Evolutionary conservation across 2,888 invertebrate species (phyloP).

Genomic region (Dyspetes luteomarginatus): DNA sequence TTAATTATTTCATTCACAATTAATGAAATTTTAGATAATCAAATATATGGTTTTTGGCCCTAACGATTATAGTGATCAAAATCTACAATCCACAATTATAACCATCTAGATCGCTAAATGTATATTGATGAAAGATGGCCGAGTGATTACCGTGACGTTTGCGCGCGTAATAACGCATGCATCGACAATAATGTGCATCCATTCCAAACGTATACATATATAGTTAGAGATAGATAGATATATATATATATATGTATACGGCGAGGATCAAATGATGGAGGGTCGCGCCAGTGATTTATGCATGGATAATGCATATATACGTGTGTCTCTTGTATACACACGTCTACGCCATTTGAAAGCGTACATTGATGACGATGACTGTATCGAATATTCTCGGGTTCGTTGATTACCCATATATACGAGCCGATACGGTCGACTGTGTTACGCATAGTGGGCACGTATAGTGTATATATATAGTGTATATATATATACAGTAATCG

Average conservation of each 20-base stretch:
- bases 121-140: slow-evolving; percentile 60
- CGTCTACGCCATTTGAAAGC: not conserved
- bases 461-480: too few species aligned
- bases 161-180: slow-evolving; percentile 59
- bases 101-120: slow-evolving; percentile 59
- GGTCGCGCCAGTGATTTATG: slow-evolving; percentile 40
- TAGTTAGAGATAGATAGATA: not conserved
- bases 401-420: slow-evolving; percentile 55
- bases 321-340: not conserved
- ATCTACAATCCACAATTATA: slow-evolving; percentile 44
- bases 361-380: slow-evolving; percentile 51
- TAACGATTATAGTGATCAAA: slow-evolving; percentile 16
- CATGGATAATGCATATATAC: slow-evolving; percentile 37
- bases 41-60: not conserved
- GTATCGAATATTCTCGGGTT: slow-evolving; percentile 52
- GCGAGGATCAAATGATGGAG: slow-evolving; percentile 33
- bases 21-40: not conserved
- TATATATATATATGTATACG: not conserved
- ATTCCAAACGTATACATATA: slow-evolving; percentile 6
- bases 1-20: not conserved
- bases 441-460: not conserved
- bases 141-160: slow-evolving; percentile 63
- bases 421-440: slow-evolving; percentile 41
- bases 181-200: slow-evolving; percentile 53
- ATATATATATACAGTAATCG: not conserved